These are phyloP conservation scores for Halichoeres trimaculatus DNA, from an alignment of 2,113 vertebrate species.

Conservation along the genomic window DNA sequence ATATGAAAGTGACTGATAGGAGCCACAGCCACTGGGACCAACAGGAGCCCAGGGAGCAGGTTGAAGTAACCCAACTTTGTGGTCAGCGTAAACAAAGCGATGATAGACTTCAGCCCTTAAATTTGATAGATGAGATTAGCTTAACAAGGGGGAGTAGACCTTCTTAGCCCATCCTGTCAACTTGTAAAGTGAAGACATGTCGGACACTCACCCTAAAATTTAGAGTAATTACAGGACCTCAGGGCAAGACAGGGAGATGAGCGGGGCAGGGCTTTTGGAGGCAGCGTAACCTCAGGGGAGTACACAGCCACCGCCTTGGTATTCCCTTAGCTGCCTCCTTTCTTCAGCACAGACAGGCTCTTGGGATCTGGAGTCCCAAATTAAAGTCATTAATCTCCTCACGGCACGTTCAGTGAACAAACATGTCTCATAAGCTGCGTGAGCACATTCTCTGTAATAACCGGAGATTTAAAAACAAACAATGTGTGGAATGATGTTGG, in stretches of 20 bases:
- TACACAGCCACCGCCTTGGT: constrained; percentile 25
- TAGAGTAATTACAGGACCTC: constrained; percentile 62
- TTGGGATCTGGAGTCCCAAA: constrained; percentile 62
- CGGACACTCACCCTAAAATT: constrained; percentile 33
- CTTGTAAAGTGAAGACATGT: constrained; percentile 30
- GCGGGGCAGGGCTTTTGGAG: constrained; percentile 10
- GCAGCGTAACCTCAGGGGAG: constrained; percentile 28
- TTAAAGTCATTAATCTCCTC: constrained; percentile 76
- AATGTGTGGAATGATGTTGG: constrained; percentile 23
- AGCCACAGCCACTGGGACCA: constrained; percentile 48
- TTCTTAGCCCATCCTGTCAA: constrained; percentile 3
- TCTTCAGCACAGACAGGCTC: constrained; percentile 32
- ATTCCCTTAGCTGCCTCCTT: constrained; percentile 41
- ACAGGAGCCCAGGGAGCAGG: constrained; percentile 47
- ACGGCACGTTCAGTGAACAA: constrained; percentile 55
- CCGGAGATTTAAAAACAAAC: constrained; percentile 67
- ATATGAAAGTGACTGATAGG: constrained; percentile 60
- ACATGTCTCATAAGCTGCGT: constrained; percentile 53
- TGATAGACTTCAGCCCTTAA: constrained; percentile 45
- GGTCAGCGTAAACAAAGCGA: constrained; percentile 41
- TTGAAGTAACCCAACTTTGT: constrained; percentile 56
- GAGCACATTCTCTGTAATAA: constrained; percentile 42
- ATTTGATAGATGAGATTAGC: constrained; percentile 40
- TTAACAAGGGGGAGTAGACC: constrained; percentile 4
- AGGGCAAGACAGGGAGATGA: constrained; percentile 11